Evolutionary conservation across 1,140 invertebrate species (phyloP).

Genomic region (Bombus sylvicola): DNA sequence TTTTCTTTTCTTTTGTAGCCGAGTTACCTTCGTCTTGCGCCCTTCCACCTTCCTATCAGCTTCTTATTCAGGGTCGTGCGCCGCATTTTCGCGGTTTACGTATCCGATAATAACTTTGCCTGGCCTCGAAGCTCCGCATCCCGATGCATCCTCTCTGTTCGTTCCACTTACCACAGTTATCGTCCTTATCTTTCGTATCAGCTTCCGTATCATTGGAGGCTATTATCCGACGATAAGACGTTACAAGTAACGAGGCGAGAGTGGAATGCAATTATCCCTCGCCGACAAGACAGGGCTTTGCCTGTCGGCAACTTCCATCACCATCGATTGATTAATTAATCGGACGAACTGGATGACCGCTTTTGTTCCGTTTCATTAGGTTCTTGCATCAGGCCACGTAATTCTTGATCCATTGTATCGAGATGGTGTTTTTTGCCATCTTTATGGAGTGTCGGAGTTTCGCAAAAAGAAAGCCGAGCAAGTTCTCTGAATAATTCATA

Average conservation of each 20-base stretch:
- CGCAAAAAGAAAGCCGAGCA: no score
- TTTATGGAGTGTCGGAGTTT: no score
- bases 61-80: conserved; percentile 31
- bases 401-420: not conserved
- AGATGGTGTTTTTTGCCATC: no score
- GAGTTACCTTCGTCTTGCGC: conserved; percentile 15
- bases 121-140: not conserved
- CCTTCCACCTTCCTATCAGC: not conserved
- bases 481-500: no score
- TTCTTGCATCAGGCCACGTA: not conserved
- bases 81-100: conserved; percentile 31
- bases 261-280: conserved; percentile 1
- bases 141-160: not conserved
- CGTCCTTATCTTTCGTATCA: not conserved
- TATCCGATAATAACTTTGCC: conserved; percentile 27
- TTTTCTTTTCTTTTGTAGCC: conserved; percentile 29
- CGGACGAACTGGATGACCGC: not conserved
- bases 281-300: not conserved
- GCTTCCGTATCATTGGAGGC: no score
- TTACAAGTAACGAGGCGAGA: conserved; percentile 14
- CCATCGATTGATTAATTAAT: conserved; percentile 13
- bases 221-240: not conserved
- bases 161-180: not conserved
- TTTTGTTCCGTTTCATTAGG: not conserved
- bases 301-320: not conserved